These are phyloP conservation scores for Zaprionus lachaisei DNA, from an alignment of 1,140 invertebrate species.

Conservation along the genomic window DNA sequence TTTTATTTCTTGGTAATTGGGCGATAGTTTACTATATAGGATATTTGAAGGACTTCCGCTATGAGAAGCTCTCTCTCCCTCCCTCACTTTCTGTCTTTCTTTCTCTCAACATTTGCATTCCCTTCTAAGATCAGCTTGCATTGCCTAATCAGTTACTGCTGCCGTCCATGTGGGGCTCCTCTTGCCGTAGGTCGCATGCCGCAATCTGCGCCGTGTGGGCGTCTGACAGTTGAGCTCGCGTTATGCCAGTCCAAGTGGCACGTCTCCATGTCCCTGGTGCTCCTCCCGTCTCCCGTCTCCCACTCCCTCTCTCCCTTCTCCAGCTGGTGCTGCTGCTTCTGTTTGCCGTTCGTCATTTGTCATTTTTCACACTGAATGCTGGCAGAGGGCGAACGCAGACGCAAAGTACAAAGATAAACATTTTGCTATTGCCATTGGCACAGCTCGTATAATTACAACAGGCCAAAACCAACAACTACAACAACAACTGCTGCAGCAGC, in stretches of 20 bases:
- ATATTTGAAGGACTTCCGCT: conserved; percentile 7
- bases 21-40: background rate
- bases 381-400: conserved; percentile 32
- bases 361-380: conserved; percentile 43
- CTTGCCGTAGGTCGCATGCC: conserved; percentile 20
- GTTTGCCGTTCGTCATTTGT: conserved; percentile 39
- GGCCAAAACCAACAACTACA: conserved; percentile 15
- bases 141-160: conserved; percentile 27
- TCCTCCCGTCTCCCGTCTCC: background rate
- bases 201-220: conserved; percentile 28
- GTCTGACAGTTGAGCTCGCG: conserved; percentile 17
- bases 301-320: background rate
- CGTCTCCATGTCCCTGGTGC: conserved; percentile 5
- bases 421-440: conserved; percentile 45
- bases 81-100: too few relatives aligned
- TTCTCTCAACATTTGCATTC: too few relatives aligned
- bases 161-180: background rate
- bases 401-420: conserved; percentile 45
- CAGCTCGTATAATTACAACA: conserved; percentile 48
- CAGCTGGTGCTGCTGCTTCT: background rate
- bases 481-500: background rate
- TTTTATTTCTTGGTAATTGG: too few relatives aligned
- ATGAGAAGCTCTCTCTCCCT: background rate
- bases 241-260: conserved; percentile 22
- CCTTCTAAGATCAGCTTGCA: conserved; percentile 15